Percentiles rank a stretch among this genome's conserved stretches.
Evolutionary conservation across 2,888 invertebrate species (phyloP).

Genomic region (Leptinotarsa peninsularis): DNA sequence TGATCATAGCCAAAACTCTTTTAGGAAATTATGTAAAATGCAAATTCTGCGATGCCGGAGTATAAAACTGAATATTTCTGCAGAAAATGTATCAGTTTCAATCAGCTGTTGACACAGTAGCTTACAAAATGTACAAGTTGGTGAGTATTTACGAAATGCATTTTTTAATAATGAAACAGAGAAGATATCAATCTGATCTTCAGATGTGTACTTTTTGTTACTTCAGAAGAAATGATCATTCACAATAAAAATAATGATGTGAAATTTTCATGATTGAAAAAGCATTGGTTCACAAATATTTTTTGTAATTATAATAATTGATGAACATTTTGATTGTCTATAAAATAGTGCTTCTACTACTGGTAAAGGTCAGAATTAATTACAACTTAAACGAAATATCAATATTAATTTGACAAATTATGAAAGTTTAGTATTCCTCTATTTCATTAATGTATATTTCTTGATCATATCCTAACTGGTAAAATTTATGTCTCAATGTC

Average conservation of each 20-base stretch:
- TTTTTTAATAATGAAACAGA: background rate
- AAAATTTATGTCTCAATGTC: background rate
- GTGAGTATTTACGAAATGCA: background rate
- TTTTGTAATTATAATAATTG: background rate
- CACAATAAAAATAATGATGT: background rate
- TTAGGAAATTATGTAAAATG: background rate
- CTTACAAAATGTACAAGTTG: slow-evolving; percentile 5
- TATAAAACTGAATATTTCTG: background rate
- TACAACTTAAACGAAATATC: background rate
- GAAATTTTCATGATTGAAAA: background rate
- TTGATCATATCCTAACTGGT: background rate
- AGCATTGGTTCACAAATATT: background rate
- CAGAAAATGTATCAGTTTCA: background rate
- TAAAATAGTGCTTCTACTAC: background rate
- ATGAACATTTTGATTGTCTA: background rate
- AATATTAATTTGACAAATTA: background rate
- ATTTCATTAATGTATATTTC: background rate
- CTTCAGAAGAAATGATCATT: too few species aligned
- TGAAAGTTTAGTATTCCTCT: background rate
- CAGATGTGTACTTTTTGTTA: too few species aligned
- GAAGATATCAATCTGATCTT: too few species aligned
- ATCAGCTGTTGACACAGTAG: background rate
- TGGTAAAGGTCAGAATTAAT: background rate
- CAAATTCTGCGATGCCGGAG: background rate
- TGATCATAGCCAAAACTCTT: background rate